Conservation (phyloP, 2,888 invertebrate species). For the Hecatera dysodea region DNA sequence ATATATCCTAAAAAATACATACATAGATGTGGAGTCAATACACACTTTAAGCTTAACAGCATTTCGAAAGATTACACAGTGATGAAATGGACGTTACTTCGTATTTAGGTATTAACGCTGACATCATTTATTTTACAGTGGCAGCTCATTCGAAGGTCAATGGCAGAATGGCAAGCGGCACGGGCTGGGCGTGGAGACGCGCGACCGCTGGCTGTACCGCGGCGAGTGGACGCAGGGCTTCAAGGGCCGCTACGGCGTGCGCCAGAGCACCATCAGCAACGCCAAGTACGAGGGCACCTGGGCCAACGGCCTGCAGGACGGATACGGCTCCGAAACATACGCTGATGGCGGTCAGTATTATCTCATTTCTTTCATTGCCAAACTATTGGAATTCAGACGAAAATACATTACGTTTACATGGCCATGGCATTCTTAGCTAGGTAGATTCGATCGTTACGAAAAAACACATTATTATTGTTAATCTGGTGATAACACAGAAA, state of each 20-base stretch:
- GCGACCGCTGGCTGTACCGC: conserved; percentile 99
- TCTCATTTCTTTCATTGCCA: conserved; percentile 79
- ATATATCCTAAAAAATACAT: too few relatives aligned
- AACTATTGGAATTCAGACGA: conserved; percentile 81
- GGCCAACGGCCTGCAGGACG: conserved; percentile 99
- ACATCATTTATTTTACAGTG: conserved; percentile 91
- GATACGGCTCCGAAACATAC: conserved; percentile 99
- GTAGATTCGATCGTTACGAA: conserved; percentile 68
- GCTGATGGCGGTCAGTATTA: conserved; percentile 98
- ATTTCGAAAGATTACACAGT: background rate
- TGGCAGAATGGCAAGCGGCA: conserved; percentile 99
- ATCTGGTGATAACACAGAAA: conserved; percentile 66
- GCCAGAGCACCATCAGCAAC: conserved; percentile 98
- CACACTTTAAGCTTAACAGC: background rate
- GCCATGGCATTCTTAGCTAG: conserved; percentile 80
- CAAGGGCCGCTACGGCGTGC: conserved; percentile 99
- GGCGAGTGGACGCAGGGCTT: conserved; percentile 99
- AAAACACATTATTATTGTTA: conserved; percentile 75
- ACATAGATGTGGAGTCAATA: background rate
- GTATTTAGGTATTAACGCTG: conserved; percentile 19
- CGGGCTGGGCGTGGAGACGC: conserved; percentile 98
- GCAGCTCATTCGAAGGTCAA: conserved; percentile 99
- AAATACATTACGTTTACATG: conserved; percentile 83
- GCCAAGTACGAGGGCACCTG: conserved; percentile 99
- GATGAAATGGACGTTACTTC: background rate